Percentiles rank a stretch among this genome's conserved stretches.
Evolutionary conservation across 2,888 invertebrate genomes (phyloP).

Genomic region (Amiota communis): DNA sequence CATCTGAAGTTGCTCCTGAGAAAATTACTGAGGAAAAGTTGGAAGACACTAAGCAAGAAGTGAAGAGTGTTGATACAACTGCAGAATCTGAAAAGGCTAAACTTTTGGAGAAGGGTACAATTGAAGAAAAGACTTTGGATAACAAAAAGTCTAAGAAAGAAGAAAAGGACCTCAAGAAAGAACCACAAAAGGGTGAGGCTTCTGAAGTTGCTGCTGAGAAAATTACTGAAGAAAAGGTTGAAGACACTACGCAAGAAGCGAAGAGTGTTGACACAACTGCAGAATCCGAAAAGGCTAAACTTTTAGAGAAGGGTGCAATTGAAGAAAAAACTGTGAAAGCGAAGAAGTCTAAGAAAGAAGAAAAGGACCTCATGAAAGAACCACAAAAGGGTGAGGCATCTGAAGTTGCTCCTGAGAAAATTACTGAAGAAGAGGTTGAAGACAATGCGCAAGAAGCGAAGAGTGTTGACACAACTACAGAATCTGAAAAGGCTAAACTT

Average conservation of each 20-base stretch:
- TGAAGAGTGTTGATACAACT: slow-evolving; percentile 40
- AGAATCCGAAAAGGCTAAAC: slow-evolving; percentile 16
- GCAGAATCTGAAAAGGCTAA: slow-evolving; percentile 10
- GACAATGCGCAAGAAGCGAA: slow-evolving; percentile 50
- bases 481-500: background rate
- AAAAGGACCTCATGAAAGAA: background rate
- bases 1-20: slow-evolving; percentile 39
- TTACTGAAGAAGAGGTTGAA: slow-evolving; percentile 39
- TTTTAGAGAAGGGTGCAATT: slow-evolving; percentile 7
- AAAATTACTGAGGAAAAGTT: slow-evolving; percentile 39
- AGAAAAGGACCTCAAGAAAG: slow-evolving; percentile 1
- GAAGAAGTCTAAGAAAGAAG: slow-evolving; percentile 10
- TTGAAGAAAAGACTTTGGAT: slow-evolving; percentile 3
- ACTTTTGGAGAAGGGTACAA: background rate
- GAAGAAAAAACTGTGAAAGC: slow-evolving; percentile 4
- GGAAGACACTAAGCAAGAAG: slow-evolving; percentile 48
- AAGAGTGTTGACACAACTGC: slow-evolving; percentile 15
- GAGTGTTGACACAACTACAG: slow-evolving; percentile 33
- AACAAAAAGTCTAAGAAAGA: background rate
- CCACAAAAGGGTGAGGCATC: slow-evolving; percentile 41
- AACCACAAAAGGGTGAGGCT: slow-evolving; percentile 21
- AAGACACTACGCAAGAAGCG: slow-evolving; percentile 40
- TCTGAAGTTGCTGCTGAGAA: slow-evolving; percentile 41
- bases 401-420: slow-evolving; percentile 41
- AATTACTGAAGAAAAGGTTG: slow-evolving; percentile 46